A percentile compares a stretch with the other conserved stretches of the same genome.
These are phyloP conservation scores for Sarcophilus harrisii DNA, from an alignment of 2,797 vertebrate genomes.

Conservation along the genomic window DNA sequence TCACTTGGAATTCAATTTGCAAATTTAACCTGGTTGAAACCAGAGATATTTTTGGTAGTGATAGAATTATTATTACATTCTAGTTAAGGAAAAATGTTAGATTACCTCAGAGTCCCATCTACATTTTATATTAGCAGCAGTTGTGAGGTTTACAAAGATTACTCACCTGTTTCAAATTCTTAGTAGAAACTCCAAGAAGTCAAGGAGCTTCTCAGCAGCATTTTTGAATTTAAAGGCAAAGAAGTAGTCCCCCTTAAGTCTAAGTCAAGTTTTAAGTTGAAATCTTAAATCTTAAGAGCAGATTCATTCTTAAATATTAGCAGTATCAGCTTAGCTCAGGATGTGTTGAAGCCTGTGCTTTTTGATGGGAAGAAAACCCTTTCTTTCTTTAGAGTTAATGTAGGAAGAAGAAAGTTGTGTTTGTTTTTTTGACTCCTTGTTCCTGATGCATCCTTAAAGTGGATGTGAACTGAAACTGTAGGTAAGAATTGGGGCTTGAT, in stretches of 20 bases:
- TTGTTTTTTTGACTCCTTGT: background rate
- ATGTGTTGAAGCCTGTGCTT: background rate
- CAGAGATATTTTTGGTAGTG: background rate
- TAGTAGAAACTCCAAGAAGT: constrained; percentile 52
- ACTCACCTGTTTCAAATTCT: constrained; percentile 44
- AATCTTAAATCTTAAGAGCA: background rate
- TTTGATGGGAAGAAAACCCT: background rate
- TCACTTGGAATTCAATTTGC: constrained; percentile 40
- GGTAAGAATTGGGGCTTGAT: background rate
- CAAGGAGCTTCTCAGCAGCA: constrained; percentile 21
- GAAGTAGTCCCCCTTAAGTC: constrained; percentile 26
- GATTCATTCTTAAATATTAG: background rate
- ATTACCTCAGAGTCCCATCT: background rate
- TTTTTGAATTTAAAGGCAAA: constrained; percentile 52
- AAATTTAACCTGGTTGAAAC: constrained; percentile 41
- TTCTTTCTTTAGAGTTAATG: background rate
- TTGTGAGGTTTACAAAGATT: constrained; percentile 32
- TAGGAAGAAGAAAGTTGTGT: background rate
- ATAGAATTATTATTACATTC: background rate
- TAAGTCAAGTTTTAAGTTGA: constrained; percentile 43
- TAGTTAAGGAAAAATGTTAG: constrained; percentile 29
- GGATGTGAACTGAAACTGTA: background rate
- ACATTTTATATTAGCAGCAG: constrained; percentile 28
- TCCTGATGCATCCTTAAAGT: background rate
- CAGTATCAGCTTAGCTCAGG: background rate